These are phyloP conservation scores for Nibea albiflora DNA, from an alignment of 2,113 vertebrate species.

Conservation along the genomic window DNA sequence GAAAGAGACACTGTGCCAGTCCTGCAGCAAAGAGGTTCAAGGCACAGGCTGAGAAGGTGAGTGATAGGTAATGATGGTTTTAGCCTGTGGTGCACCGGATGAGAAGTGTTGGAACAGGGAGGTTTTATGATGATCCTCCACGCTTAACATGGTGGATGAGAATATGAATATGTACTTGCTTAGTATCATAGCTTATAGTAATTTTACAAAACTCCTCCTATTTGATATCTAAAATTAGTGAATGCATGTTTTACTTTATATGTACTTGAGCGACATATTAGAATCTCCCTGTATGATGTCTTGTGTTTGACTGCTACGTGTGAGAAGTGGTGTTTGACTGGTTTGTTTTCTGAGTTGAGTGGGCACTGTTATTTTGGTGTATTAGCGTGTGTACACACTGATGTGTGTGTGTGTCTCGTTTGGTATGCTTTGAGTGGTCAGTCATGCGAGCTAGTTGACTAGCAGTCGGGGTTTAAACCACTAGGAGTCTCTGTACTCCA, in stretches of 20 bases:
- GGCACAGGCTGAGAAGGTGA: slow-evolving; percentile 62
- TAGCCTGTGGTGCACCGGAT: neutral
- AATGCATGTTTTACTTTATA: neutral
- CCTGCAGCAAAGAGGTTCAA: slow-evolving; percentile 25
- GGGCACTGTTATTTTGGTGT: slow-evolving; percentile 33
- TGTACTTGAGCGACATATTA: neutral
- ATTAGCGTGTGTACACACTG: slow-evolving; percentile 2
- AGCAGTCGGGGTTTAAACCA: slow-evolving; percentile 36
- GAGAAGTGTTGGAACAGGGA: neutral
- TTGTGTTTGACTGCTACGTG: neutral
- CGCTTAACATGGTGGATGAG: neutral
- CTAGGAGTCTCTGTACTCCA: slow-evolving; percentile 62
- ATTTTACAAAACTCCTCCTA: too few species aligned
- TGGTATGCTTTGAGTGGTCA: slow-evolving; percentile 55
- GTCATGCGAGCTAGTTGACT: slow-evolving; percentile 45
- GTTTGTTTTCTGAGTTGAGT: slow-evolving; percentile 37
- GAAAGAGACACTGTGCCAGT: slow-evolving; percentile 20
- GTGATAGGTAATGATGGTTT: slow-evolving; percentile 18
- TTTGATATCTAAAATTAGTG: neutral
- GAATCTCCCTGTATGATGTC: neutral
- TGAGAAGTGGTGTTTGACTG: slow-evolving; percentile 7
- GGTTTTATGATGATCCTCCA: neutral
- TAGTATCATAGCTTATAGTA: neutral
- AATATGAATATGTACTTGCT: neutral
- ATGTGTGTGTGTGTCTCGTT: slow-evolving; percentile 34